Evolutionary conservation across 2,113 vertebrate species (phyloP), one percentile per base, ranked within the genome.

Genomic region (Bubo blakistoni): DNA sequence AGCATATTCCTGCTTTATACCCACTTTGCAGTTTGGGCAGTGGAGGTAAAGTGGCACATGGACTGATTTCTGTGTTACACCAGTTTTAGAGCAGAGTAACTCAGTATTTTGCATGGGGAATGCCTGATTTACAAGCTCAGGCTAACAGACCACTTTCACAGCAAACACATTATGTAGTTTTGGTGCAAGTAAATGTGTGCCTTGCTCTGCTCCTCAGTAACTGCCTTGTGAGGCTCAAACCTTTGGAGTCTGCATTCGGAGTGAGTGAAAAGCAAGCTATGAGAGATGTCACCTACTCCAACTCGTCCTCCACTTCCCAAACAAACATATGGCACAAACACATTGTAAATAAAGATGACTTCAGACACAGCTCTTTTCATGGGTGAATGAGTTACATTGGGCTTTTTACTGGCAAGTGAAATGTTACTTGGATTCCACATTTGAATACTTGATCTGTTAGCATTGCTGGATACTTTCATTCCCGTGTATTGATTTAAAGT

Each of bases 401-500:
- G 85, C 24, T 57, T 96, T 97, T 97, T 97, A 91, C 94, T 94
- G 89, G 90, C 62, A 80, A 90, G 81, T 7, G 3, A 86, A 88
- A 89, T 6, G 25, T 69, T 92, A 94, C 93, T 96, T 87, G 96
- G 94, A 90, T 91, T 95, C 80, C 92, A 36, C 38, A 38, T 97
- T 96, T 97, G 79, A 95, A 81, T 94, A 93, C 86, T 96, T 49
- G 88, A 94, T 97, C 91, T 94, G 86, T 97, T 97, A 84, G 79
- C 66, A 5, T 91, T 96, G 90, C 94, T 95, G 91, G 93, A 92
- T 93, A 30, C 25, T 96, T 90, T 95, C 82, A 1, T 97, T 88
- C 79, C 93, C 36, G 46, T 87, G 82, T 97, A 95, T 98, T 97
- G 72, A 97, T 97, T 95, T 97, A 95, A 96, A 96, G 92, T 30